Base-by-base conservation (phyloP, 2,797 vertebrate species). In the Poeciliopsis paucimaculata region DNA sequence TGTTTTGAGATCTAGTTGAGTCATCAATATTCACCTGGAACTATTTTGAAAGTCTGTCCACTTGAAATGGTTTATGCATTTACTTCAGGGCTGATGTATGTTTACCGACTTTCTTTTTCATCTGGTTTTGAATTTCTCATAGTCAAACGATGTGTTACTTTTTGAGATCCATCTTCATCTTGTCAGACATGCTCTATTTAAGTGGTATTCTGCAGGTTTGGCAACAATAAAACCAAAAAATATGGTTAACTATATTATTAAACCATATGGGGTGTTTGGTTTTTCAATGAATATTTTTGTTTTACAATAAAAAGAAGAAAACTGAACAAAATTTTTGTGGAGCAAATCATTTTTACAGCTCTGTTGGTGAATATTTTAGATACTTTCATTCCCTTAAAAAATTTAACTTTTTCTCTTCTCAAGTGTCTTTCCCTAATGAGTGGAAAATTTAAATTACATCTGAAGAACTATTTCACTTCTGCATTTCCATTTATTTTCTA, bases 401-500 rank as follows among this genome's bases (percentile, higher is more conserved):
- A 16, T 13, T 6, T 4, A 26, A 23, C 1, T 23, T 73, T 72
- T 47, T 47, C 16, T 28, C 18, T 47, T 72, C 18, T 41, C 5
- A 41, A 36, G 16, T 66, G 20, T 68, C 20, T 41, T 28, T 46
- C 68, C 41, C 41, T 23, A 45, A 28, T 45, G 8, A 6, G 43
- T 73, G 72, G 34, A 73, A 51, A 13, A 4, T 73, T 53, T 53
- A 36, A 73, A 36, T 73, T 15, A 36, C 11, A 36, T 20, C 5
- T 26, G 23, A 36, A 16, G 13, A 71, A n/a, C 41, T 71, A 15
- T 77, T 57, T 80, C 39, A 70, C 49, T 80, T 80, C 78, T 55
- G 55, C 62, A 75, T 71, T 75, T 45, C 36, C 36, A 70, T 12
- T 53, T 31, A 64, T 26, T 51, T 71, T 28, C 26, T 45, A 28